Conservation (phyloP, 2,113 vertebrate species). For the Hypocryptadius cinnamomeus region DNA sequence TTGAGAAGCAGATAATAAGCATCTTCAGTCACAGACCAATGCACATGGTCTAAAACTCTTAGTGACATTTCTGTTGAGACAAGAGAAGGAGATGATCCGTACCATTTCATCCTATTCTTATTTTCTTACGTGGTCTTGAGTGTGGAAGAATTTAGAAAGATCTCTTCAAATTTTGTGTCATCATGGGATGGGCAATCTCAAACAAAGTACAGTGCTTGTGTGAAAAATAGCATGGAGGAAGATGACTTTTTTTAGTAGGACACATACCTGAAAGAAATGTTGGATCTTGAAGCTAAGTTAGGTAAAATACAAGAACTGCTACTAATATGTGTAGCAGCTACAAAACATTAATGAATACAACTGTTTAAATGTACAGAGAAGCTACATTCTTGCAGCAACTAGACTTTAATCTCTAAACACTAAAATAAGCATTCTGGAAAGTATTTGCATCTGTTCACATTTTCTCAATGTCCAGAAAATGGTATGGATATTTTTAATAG, state of each 20-base stretch:
- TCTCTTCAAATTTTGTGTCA: neutral
- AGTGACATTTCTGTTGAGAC: neutral
- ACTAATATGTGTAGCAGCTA: neutral
- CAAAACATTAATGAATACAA: neutral
- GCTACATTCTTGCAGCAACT: neutral
- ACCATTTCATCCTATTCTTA: neutral
- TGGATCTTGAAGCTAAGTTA: neutral
- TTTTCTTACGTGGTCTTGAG: neutral
- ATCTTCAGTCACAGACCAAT: neutral
- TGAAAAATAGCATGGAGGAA: neutral
- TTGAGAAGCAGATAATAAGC: neutral
- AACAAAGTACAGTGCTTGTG: neutral
- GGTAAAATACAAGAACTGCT: neutral
- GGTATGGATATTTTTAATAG: neutral
- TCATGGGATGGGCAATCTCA: neutral
- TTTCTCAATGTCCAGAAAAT: neutral
- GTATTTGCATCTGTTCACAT: neutral
- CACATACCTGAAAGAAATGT: neutral
- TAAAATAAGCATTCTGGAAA: conserved; percentile 21
- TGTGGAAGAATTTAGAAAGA: neutral
- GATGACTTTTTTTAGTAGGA: neutral
- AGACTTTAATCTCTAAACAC: neutral
- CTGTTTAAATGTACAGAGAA: neutral
- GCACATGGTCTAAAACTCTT: neutral
- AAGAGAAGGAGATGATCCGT: neutral